phyloP scores from a whole-genome alignment of 1,140 invertebrate genomes.

The Procambarus virginalis region DNA sequence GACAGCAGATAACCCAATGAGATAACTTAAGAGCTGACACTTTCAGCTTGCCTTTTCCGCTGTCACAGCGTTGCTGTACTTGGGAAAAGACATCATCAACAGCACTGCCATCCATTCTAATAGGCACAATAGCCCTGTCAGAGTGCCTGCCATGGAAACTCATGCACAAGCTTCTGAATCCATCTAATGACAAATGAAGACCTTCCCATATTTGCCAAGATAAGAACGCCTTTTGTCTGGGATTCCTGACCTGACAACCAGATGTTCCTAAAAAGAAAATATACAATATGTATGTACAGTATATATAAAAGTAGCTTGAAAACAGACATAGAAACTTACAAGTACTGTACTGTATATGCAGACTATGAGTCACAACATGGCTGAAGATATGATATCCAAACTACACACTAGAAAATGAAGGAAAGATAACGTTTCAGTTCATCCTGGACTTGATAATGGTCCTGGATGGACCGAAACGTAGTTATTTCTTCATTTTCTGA shows the following conservation, averaged over 20 bases:
- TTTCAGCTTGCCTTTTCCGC: background rate
- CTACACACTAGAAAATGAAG: too few relatives aligned
- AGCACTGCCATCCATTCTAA: background rate
- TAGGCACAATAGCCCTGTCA: background rate
- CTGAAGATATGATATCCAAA: too few relatives aligned
- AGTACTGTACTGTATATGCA: too few relatives aligned
- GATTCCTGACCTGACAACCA: background rate
- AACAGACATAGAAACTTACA: too few relatives aligned
- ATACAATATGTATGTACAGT: background rate
- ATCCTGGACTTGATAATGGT: too few relatives aligned
- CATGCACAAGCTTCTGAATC: conserved; percentile 6
- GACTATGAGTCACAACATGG: too few relatives aligned
- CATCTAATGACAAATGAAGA: background rate
- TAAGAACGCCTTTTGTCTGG: background rate
- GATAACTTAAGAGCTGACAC: background rate
- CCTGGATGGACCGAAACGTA: too few relatives aligned
- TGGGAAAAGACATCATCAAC: background rate
- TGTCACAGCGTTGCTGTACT: background rate
- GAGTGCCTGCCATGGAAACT: background rate
- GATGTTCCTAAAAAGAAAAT: background rate
- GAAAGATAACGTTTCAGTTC: too few relatives aligned
- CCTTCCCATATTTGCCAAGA: background rate
- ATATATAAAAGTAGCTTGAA: too few relatives aligned
- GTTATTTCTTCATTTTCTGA: too few relatives aligned
- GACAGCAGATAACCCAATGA: background rate